Conservation (phyloP, 2,113 vertebrate species). For the Elephantulus edwardii region DNA sequence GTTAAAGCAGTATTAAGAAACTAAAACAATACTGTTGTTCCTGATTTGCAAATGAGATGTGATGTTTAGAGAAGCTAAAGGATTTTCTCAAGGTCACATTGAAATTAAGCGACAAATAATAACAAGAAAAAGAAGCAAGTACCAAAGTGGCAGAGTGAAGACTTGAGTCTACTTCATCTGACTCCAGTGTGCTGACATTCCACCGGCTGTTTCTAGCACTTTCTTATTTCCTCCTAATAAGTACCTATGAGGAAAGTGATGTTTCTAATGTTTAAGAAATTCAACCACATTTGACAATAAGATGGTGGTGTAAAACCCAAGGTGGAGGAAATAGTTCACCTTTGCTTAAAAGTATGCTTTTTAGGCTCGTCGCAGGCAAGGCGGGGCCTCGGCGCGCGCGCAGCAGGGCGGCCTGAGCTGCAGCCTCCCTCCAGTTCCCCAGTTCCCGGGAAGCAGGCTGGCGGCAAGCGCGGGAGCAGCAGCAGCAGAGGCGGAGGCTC, state of each 20-base stretch:
- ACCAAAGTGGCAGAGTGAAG: neutral
- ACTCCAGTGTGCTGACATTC: neutral
- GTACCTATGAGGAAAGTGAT: rapidly evolving
- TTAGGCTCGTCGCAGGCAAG: too few relatives aligned
- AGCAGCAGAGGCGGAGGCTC: too few relatives aligned
- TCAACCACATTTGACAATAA: neutral
- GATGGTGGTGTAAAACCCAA: neutral
- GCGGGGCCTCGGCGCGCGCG: too few relatives aligned
- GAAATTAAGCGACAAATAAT: too few relatives aligned
- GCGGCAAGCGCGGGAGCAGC: too few relatives aligned
- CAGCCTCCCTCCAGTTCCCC: too few relatives aligned
- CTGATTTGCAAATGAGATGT: neutral
- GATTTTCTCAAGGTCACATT: neutral
- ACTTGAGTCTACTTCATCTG: neutral
- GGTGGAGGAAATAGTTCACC: neutral
- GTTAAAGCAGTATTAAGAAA: neutral
- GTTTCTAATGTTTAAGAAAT: neutral
- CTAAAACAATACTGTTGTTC: neutral
- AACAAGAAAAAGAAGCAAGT: too few relatives aligned
- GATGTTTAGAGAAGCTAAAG: neutral
- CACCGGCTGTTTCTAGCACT: neutral
- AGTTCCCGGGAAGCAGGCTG: too few relatives aligned
- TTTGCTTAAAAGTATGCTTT: neutral
- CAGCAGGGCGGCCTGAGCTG: too few relatives aligned
- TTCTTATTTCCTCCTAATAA: neutral